Evolutionary conservation across 1,140 invertebrate genomes (phyloP).

Genomic region (Branchinecta lindahli): DNA sequence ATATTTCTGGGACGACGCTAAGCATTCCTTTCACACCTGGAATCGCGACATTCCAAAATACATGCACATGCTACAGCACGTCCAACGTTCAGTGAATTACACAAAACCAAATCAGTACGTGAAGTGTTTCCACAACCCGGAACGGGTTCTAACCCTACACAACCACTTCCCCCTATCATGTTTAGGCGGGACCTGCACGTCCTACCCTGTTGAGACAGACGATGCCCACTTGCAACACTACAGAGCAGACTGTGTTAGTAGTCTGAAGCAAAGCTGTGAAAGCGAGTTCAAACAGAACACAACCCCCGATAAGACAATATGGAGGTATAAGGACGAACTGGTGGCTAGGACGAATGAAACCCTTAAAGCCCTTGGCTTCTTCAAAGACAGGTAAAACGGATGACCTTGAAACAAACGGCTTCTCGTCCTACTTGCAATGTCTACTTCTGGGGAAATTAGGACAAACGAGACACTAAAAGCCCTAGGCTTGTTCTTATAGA

Average conservation of each 20-base stretch:
- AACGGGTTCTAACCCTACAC: slow-evolving; percentile 70
- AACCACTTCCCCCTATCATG: slow-evolving; percentile 86
- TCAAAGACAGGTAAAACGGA: slow-evolving; percentile 27
- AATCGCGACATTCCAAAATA: slow-evolving; percentile 69
- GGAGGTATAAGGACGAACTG: slow-evolving; percentile 64
- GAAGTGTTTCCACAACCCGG: slow-evolving; percentile 85
- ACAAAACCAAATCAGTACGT: slow-evolving; percentile 85
- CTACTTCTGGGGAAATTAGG: slow-evolving; percentile 34
- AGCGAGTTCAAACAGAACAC: slow-evolving; percentile 63
- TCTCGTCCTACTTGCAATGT: too few species aligned
- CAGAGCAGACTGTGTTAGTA: slow-evolving; percentile 75
- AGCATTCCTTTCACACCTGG: slow-evolving; percentile 54
- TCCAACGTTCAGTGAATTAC: slow-evolving; percentile 74
- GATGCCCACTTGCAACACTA: slow-evolving; percentile 86
- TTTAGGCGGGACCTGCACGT: slow-evolving; percentile 64
- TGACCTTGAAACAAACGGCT: too few species aligned
- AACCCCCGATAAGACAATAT: slow-evolving; percentile 68
- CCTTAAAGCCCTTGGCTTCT: slow-evolving; percentile 54
- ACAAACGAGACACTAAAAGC: slow-evolving; percentile 50
- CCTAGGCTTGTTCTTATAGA: slow-evolving; percentile 51
- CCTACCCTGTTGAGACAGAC: slow-evolving; percentile 61
- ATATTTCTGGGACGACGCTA: slow-evolving; percentile 81
- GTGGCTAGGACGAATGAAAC: slow-evolving; percentile 50
- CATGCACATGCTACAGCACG: slow-evolving; percentile 87
- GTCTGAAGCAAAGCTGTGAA: slow-evolving; percentile 63